These are phyloP conservation scores for Prochilodus magdalenae DNA, from an alignment of 2,113 vertebrate genomes.

Conservation along the genomic window DNA sequence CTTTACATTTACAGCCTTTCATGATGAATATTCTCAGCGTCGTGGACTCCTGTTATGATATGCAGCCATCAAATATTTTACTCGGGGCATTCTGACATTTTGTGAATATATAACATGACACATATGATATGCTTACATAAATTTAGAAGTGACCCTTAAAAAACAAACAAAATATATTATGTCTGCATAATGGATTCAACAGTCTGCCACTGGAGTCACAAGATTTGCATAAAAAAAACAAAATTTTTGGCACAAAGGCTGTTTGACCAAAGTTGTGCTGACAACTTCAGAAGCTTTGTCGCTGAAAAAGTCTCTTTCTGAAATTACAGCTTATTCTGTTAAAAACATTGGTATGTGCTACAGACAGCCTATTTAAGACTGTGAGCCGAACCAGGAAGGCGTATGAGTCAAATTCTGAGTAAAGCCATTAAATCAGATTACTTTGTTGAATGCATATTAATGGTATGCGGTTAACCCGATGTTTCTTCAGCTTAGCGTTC, in stretches of 20 bases:
- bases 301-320: background rate
- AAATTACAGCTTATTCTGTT: constrained; percentile 4
- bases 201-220: background rate
- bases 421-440: background rate
- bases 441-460: constrained; percentile 20
- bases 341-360: background rate
- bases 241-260: background rate
- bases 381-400: background rate
- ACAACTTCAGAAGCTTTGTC: background rate
- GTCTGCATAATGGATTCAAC: background rate
- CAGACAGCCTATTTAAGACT: constrained; percentile 12
- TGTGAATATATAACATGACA: background rate
- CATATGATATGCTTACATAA: constrained; percentile 1
- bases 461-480: background rate
- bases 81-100: background rate
- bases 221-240: constrained; percentile 8
- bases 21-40: constrained; percentile 14
- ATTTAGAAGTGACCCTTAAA: background rate
- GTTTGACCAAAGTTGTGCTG: background rate
- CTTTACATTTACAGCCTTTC: background rate
- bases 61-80: background rate
- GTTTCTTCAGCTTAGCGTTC: background rate
- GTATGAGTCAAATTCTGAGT: background rate
- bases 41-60: constrained; percentile 2
- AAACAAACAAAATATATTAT: background rate